Evolutionary conservation across 2,888 invertebrate genomes (phyloP), one percentile per base, ranked within the genome.

Genomic region (Amorpha juglandis): DNA sequence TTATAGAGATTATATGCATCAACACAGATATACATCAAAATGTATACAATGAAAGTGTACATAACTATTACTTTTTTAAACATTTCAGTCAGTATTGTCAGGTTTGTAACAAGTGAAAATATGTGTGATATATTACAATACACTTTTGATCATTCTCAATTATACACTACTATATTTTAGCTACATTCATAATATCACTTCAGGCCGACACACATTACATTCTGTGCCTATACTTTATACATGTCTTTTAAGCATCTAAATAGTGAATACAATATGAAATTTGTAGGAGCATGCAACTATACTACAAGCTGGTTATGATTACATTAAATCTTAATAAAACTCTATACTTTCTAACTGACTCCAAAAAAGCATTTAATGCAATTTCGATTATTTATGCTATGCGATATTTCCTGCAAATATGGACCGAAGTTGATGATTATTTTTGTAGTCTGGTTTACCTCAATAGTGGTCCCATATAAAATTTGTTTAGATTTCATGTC

Each of bases 151-250:
- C 70, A 69, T 68, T 52, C 48, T 19, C 72, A 75, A 73, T 71
- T 77, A 82, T 78, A 72, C 71, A 45, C 45, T 63, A 62, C 38
- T 76, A 78, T 77, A 27, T 27, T 84, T 82, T 81, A 78, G 82
- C 86, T 87, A 89, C 83, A 83, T 75, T 80, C 77, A 77, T 89
- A 88, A 88, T 89, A 89, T 89, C 89, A 89, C 88, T 67, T 67
- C 80, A 80, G 86, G 82, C 80, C 76, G 80, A 81, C 83, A 84
- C 79, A 73, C 69, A 70, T 74, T 71, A 78, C 45, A 71, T 66
- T 71, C 65, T 69, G 71, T 71, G 73, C 74, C 78, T 75, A 80
- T 77, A 70, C 80, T 82, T 78, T 67, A 69, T 68, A 75, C 73
- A 74, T 84, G 87, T 86, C 86, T 86, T 90, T 87, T 78, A 88